Evolutionary conservation across 2,113 vertebrate species (phyloP).

Genomic region (Orientallactaga bullata): DNA sequence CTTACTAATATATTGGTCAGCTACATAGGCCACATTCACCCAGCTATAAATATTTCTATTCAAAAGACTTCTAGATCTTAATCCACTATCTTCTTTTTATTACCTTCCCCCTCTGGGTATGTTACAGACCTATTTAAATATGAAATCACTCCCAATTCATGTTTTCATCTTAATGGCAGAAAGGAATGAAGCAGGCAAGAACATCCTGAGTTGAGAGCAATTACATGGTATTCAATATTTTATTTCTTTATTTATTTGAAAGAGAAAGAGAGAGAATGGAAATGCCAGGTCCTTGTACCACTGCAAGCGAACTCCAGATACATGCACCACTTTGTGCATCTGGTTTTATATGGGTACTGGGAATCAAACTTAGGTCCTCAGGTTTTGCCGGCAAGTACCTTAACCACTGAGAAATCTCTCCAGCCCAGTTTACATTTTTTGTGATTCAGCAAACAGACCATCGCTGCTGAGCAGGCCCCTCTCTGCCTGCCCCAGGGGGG

Average conservation of each 20-base stretch:
- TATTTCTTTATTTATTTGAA: too few relatives aligned
- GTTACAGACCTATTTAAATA: slow-evolving; percentile 7
- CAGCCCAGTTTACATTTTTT: background rate
- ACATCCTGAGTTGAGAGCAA: background rate
- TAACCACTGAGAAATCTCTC: too few relatives aligned
- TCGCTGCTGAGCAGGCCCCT: background rate
- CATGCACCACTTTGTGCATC: too few relatives aligned
- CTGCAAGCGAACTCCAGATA: too few relatives aligned
- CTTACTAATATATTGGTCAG: background rate
- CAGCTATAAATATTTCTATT: slow-evolving; percentile 3
- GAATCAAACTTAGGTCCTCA: too few relatives aligned
- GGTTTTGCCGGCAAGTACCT: too few relatives aligned
- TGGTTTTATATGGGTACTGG: too few relatives aligned
- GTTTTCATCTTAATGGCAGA: slow-evolving; percentile 54
- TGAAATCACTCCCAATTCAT: background rate
- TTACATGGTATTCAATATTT: too few relatives aligned
- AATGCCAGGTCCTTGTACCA: too few relatives aligned
- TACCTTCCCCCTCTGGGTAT: background rate
- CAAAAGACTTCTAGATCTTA: background rate
- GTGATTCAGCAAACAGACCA: accelerated
- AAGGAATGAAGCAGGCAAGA: background rate
- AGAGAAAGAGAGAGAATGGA: too few relatives aligned
- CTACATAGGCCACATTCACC: background rate
- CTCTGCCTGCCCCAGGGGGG: background rate
- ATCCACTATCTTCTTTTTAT: background rate